phyloP scores from a whole-genome alignment of 2,113 vertebrate genomes.

The Dicaeum eximium region DNA sequence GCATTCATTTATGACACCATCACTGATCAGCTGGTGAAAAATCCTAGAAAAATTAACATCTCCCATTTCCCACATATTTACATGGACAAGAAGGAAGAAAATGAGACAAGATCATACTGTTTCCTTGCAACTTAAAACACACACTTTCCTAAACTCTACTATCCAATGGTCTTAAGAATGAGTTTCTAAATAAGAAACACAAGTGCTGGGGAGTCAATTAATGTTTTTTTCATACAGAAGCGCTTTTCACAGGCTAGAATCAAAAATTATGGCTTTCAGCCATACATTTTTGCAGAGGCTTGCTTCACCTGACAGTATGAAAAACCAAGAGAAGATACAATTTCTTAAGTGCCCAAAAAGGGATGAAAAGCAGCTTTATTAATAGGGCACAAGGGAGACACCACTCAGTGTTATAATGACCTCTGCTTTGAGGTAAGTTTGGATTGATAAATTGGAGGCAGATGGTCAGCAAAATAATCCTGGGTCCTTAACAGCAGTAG shows the following conservation, averaged over 20 bases:
- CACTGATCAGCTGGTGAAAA: background rate
- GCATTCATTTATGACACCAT: background rate
- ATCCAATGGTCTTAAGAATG: background rate
- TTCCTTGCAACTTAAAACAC: background rate
- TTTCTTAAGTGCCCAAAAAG: background rate
- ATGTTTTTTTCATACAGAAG: background rate
- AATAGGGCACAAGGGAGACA: background rate
- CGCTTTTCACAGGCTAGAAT: background rate
- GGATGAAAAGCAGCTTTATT: background rate
- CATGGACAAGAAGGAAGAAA: background rate
- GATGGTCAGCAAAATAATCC: background rate
- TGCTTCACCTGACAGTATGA: background rate
- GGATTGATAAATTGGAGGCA: background rate
- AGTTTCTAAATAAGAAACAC: background rate
- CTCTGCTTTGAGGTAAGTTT: background rate
- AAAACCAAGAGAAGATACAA: background rate
- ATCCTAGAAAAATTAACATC: background rate
- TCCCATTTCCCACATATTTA: background rate
- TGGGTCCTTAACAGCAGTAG: background rate
- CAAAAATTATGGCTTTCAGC: background rate
- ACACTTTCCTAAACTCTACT: rapidly evolving
- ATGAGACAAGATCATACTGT: background rate
- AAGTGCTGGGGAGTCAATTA: background rate
- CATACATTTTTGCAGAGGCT: background rate
- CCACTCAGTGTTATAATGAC: background rate